Conservation (phyloP, 2,888 invertebrate genomes). For the Neelides folsomi region DNA sequence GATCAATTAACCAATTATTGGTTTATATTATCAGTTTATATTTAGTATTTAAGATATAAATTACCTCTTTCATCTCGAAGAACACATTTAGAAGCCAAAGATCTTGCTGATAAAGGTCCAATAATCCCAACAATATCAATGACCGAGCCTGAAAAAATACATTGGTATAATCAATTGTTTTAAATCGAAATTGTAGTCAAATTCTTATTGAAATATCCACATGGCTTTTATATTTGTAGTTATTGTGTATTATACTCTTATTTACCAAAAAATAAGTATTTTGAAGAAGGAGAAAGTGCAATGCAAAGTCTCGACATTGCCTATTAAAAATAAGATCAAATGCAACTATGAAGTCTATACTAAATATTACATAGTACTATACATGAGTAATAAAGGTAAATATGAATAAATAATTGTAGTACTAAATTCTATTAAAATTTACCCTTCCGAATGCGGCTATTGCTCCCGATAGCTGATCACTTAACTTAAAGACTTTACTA, state of each 20-base stretch:
- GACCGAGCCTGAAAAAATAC: conserved; percentile 15
- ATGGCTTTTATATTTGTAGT: conserved; percentile 1
- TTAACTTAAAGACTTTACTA: conserved; percentile 24
- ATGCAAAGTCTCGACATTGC: conserved; percentile 19
- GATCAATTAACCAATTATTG: neutral
- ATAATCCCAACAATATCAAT: conserved; percentile 31
- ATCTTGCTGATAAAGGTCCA: conserved; percentile 28
- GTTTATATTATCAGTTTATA: neutral
- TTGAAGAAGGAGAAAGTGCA: conserved; percentile 22
- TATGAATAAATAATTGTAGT: no score
- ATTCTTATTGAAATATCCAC: neutral
- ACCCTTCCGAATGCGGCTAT: conserved; percentile 9
- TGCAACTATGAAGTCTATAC: no score
- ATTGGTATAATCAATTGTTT: neutral
- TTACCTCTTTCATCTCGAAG: conserved; percentile 31
- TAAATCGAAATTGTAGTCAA: neutral
- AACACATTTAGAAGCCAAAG: conserved; percentile 32
- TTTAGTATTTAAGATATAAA: neutral
- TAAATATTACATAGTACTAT: no score
- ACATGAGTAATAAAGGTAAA: no score
- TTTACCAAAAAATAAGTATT: conserved; percentile 23
- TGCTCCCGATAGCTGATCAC: conserved; percentile 22
- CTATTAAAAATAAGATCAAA: no score
- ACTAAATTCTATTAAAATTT: no score
- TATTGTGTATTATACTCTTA: neutral